A percentile compares a stretch with the other conserved stretches of the same genome.
These are phyloP conservation scores for Hestina assimilis DNA, from an alignment of 1,140 invertebrate genomes.

Conservation along the genomic window DNA sequence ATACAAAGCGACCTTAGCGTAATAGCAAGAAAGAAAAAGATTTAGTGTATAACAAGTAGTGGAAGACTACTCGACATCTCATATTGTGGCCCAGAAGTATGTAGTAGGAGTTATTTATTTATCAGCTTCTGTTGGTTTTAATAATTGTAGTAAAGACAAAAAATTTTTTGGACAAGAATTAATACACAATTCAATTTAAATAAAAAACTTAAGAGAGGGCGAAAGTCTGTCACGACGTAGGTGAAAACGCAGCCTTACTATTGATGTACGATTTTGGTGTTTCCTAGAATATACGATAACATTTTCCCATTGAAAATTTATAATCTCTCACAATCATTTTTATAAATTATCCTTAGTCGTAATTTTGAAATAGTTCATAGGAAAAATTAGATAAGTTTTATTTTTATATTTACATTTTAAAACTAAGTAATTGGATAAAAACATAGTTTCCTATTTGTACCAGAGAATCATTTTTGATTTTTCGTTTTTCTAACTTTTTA, in stretches of 20 bases:
- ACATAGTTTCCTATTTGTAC: background rate
- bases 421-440: background rate
- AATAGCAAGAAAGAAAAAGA: no score
- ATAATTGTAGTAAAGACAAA: no score
- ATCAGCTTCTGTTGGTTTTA: no score
- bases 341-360: slow-evolving; percentile 6
- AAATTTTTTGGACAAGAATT: no score
- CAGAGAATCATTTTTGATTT: background rate
- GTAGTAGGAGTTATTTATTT: no score
- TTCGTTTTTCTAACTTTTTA: background rate
- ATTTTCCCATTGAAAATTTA: background rate
- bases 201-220: no score
- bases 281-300: background rate
- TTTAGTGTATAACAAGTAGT: no score
- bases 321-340: background rate
- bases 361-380: slow-evolving; percentile 8
- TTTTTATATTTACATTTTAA: slow-evolving; percentile 14
- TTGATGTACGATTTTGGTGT: background rate
- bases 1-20: no score
- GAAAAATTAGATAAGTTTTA: slow-evolving; percentile 11
- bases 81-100: no score
- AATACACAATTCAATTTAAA: no score
- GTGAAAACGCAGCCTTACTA: background rate
- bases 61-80: no score
- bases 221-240: no score